Conservation (phyloP, 2,797 vertebrate species). For the Eulemur rubriventer region DNA sequence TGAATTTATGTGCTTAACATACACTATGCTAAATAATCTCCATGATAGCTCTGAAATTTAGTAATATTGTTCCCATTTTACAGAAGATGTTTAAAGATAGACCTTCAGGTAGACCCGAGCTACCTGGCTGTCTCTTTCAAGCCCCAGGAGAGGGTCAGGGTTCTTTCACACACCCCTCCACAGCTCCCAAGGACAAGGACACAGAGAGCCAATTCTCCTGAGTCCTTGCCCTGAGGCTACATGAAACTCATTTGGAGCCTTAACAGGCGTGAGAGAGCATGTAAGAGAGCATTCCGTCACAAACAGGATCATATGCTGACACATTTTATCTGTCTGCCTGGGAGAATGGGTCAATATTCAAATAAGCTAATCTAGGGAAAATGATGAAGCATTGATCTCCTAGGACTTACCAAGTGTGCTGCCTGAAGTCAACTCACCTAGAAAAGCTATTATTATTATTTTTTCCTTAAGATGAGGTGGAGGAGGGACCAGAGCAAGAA, state of each 20-base stretch:
- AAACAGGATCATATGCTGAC: conserved; percentile 38
- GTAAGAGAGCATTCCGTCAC: conserved; percentile 4
- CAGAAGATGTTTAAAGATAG: background rate
- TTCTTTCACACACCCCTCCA: background rate
- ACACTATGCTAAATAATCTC: background rate
- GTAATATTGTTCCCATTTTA: background rate
- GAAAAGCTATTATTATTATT: background rate
- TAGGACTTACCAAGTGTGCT: conserved; percentile 22
- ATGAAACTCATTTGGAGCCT: conserved; percentile 52
- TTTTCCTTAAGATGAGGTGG: background rate
- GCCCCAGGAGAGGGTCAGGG: background rate
- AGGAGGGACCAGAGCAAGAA: background rate
- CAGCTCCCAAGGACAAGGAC: background rate
- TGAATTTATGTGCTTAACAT: background rate
- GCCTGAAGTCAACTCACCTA: background rate
- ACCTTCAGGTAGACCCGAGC: background rate
- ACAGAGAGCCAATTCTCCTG: background rate
- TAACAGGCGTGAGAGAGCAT: conserved; percentile 40
- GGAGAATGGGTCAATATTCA: conserved; percentile 65
- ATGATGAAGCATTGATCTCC: conserved; percentile 59
- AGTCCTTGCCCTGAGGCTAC: background rate
- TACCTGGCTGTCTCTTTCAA: background rate
- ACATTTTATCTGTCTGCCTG: conserved; percentile 59
- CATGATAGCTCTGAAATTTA: background rate
- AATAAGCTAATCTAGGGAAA: conserved; percentile 44